A percentile compares a stretch with the other conserved stretches of the same genome.
Evolutionary conservation across 2,113 vertebrate species (phyloP).

Genomic region (Lampris incognitus): DNA sequence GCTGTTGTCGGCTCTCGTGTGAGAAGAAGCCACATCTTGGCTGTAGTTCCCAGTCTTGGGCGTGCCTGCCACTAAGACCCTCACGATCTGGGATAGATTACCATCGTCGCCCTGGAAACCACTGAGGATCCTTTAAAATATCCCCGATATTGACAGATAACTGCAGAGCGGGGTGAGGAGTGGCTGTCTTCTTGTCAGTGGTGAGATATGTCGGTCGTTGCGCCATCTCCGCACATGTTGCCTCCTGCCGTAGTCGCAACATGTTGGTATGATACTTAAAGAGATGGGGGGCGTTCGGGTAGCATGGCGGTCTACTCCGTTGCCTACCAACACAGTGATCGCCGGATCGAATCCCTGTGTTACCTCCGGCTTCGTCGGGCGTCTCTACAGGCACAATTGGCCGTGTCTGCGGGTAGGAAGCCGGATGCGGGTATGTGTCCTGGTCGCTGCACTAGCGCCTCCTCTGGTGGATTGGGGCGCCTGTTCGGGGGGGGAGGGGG

Average conservation of each 20-base stretch:
- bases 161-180: slow-evolving; percentile 68
- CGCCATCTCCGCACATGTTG: slow-evolving; percentile 54
- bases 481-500: too few relatives aligned
- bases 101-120: slow-evolving; percentile 29
- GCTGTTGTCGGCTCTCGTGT: slow-evolving; percentile 18
- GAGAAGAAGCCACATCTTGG: slow-evolving; percentile 39
- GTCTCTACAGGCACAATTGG: too few relatives aligned
- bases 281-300: neutral
- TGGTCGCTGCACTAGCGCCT: too few relatives aligned
- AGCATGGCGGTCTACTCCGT: too few relatives aligned
- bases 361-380: too few relatives aligned
- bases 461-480: too few relatives aligned
- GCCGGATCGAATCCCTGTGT: too few relatives aligned
- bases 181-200: slow-evolving; percentile 63
- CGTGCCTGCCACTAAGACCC: slow-evolving; percentile 29
- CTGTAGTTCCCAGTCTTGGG: slow-evolving; percentile 32
- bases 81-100: slow-evolving; percentile 62
- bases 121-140: slow-evolving; percentile 58
- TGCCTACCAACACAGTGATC: too few relatives aligned
- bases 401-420: too few relatives aligned
- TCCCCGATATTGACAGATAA: slow-evolving; percentile 57
- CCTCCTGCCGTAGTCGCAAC: slow-evolving; percentile 37
- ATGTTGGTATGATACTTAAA: slow-evolving; percentile 26
- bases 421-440: too few relatives aligned
- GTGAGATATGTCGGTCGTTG: slow-evolving; percentile 70